Evolutionary conservation across 2,113 vertebrate species (phyloP).

Genomic region (Corvus cornix): DNA sequence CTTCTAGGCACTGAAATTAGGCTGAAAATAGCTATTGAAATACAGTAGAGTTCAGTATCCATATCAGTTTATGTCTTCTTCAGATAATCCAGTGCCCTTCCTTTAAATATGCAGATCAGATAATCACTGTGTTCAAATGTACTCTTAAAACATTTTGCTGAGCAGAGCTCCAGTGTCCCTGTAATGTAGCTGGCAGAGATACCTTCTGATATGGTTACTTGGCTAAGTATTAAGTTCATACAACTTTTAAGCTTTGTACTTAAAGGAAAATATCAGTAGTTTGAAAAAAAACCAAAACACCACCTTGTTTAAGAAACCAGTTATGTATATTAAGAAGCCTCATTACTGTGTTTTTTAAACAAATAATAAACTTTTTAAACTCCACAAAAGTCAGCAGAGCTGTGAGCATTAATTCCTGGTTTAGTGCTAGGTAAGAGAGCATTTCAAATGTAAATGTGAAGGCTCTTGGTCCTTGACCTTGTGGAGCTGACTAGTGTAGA

Average conservation of each 20-base stretch:
- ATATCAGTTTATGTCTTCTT: not conserved
- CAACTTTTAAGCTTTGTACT: not conserved
- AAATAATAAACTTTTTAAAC: not conserved
- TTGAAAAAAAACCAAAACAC: not conserved
- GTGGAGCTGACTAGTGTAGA: not conserved
- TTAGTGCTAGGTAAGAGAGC: not conserved
- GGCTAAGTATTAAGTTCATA: not conserved
- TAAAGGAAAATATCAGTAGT: not conserved
- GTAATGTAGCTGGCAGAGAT: not conserved
- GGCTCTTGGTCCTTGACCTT: not conserved
- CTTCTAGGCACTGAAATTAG: not conserved
- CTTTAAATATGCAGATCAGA: not conserved
- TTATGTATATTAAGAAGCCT: not conserved
- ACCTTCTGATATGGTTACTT: not conserved
- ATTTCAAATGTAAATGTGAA: not conserved
- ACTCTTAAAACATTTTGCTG: not conserved
- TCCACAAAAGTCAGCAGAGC: not conserved
- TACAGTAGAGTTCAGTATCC: not conserved
- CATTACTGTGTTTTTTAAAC: not conserved
- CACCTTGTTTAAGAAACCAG: not conserved
- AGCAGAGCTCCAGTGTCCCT: not conserved
- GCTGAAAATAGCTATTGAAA: not conserved
- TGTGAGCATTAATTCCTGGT: not conserved
- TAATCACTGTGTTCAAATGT: not conserved
- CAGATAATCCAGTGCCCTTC: not conserved